phyloP scores from a whole-genome alignment of 2,888 invertebrate species.

The Melinaea menophilus region DNA sequence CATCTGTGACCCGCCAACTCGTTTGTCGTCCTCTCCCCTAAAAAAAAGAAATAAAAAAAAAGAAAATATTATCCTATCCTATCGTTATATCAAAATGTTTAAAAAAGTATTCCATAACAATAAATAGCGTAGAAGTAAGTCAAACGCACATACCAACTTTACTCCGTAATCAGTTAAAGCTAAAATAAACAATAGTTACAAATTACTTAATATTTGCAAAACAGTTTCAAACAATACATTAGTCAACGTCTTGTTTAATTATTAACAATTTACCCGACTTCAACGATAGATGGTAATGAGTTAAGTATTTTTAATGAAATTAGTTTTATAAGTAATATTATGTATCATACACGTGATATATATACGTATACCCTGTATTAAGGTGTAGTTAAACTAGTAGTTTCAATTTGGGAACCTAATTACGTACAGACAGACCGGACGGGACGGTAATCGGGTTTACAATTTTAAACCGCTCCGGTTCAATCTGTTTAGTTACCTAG shows the following conservation, averaged over 20 bases:
- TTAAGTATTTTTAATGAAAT: not conserved
- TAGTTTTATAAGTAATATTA: no score
- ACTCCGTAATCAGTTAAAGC: not conserved
- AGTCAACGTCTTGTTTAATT: slow-evolving; percentile 1
- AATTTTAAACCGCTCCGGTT: not conserved
- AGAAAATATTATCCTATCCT: no score
- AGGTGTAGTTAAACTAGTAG: not conserved
- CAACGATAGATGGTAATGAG: not conserved
- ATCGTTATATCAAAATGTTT: no score
- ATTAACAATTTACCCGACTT: slow-evolving; percentile 1
- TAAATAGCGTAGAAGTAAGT: no score
- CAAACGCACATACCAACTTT: not conserved
- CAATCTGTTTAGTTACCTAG: not conserved
- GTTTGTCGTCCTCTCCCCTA: no score
- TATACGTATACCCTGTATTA: not conserved
- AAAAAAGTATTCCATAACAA: no score
- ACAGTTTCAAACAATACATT: not conserved
- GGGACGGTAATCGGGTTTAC: not conserved
- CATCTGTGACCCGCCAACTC: no score
- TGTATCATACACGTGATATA: not conserved
- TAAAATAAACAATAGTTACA: not conserved
- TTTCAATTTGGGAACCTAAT: not conserved
- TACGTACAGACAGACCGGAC: not conserved
- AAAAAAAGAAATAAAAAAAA: no score
- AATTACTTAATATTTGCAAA: slow-evolving; percentile 1